Percentiles rank a stretch among this genome's conserved stretches.
These are phyloP conservation scores for Heliothis virescens DNA, from an alignment of 1,140 invertebrate species.

Conservation along the genomic window DNA sequence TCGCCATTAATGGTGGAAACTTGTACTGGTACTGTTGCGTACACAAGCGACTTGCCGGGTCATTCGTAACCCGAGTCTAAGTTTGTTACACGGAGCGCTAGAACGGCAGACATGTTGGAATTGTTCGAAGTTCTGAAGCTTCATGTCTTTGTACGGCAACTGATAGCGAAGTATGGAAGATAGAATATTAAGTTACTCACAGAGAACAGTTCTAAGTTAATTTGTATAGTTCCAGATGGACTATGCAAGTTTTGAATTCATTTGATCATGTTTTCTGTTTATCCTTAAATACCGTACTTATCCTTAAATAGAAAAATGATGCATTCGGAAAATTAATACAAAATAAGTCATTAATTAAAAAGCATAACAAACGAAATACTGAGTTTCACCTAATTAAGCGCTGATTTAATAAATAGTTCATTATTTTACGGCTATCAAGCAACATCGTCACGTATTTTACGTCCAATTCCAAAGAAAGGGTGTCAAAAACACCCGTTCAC, in stretches of 20 bases:
- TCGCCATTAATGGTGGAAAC: conserved; percentile 77
- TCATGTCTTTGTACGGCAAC: conserved; percentile 24
- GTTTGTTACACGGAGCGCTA: conserved; percentile 50
- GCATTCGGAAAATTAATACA: no score
- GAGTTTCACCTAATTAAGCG: no score
- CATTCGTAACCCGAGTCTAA: conserved; percentile 74
- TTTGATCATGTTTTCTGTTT: no score
- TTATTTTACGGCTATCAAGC: no score
- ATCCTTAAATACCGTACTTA: no score
- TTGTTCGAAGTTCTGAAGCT: background rate
- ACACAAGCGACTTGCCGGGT: conserved; percentile 70
- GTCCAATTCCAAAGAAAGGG: background rate
- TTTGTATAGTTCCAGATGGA: background rate
- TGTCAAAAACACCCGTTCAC: background rate
- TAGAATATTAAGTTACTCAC: conserved; percentile 7
- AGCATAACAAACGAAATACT: no score
- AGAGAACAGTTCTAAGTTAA: background rate
- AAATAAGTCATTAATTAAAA: no score
- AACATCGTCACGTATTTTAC: background rate
- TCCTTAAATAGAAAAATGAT: no score
- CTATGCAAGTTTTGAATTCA: no score
- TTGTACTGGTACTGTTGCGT: conserved; percentile 78
- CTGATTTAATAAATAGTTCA: no score
- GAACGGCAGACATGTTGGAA: conserved; percentile 48
- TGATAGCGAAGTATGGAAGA: conserved; percentile 25